Evolutionary conservation across 2,888 invertebrate genomes (phyloP), one percentile per base, ranked within the genome.

Genomic region (Dinocampus coccinellae): DNA sequence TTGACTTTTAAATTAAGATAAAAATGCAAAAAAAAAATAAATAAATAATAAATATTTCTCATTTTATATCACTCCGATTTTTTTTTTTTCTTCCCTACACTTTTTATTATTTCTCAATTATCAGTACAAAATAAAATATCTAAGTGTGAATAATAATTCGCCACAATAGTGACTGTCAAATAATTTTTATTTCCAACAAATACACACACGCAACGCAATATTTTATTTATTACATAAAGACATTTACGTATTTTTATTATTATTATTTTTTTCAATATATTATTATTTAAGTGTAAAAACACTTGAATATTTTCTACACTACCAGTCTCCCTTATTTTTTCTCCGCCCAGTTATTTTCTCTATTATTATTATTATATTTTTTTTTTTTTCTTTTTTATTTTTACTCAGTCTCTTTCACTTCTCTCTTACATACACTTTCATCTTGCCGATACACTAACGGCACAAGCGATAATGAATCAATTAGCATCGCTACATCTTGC

Each of bases 401-500:
- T n/a, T n/a, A n/a, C 36, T 26, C 13, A 24, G 42, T 64, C 33
- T 47, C 52, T 52, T 64, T 13, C 36, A 7, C 26, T 60, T n/a
- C n/a, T 10, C 4, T 0, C 22, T 63, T 20, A 24, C 13, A 24
- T 20, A 20, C 16, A 9, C 62, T 69, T 69, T 69, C 52, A 61
- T 61, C 52, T 69, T 47, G 29, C 61, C 60, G 68, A 61, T 47
- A 58, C 64, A 52, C 52, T 64, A 64, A 57, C 57, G 57, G 55
- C 57, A 57, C 24, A 55, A 55, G 26, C 64, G 22, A 36, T 74
- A 76, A 76, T 76, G 73, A 69, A 76, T 76, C 76, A 76, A 76
- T 76, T 76, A 76, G 72, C 73, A 71, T 66, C 39, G 57, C 26
- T 39, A 39, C 57, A 57, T 66, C 57, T 39, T 47, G 16, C 36